phyloP scores from a whole-genome alignment of 2,888 invertebrate genomes.

The Cheilosia urbana region DNA sequence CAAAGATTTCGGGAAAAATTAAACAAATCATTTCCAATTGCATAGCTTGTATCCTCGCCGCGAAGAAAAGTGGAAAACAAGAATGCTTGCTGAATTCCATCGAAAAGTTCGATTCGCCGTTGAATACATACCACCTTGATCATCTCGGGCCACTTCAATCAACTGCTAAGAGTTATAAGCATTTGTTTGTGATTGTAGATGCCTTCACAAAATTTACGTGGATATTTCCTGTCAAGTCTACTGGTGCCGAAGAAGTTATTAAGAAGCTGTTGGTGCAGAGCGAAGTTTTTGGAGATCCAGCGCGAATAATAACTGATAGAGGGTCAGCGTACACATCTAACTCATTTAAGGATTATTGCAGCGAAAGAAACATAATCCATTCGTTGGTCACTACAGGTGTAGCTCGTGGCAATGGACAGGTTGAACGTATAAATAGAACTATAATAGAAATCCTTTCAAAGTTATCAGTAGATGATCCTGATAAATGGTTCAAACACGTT shows the following conservation, averaged over 20 bases:
- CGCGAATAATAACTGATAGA: slow-evolving; percentile 16
- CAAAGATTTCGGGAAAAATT: slow-evolving; percentile 16
- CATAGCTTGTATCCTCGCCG: slow-evolving; percentile 19
- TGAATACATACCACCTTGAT: slow-evolving; percentile 79
- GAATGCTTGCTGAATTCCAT: slow-evolving; percentile 78
- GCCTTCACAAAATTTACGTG: slow-evolving; percentile 30
- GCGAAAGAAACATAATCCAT: slow-evolving; percentile 8
- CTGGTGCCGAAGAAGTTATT: slow-evolving; percentile 4
- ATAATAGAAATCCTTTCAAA: slow-evolving; percentile 53
- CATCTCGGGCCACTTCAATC: slow-evolving; percentile 79
- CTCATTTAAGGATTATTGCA: slow-evolving; percentile 23
- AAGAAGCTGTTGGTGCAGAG: slow-evolving; percentile 10
- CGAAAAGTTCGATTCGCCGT: slow-evolving; percentile 78
- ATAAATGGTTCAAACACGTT: slow-evolving; percentile 77
- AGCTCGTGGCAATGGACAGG: slow-evolving; percentile 33
- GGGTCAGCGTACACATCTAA: slow-evolving; percentile 37
- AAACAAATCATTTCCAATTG: slow-evolving; percentile 14
- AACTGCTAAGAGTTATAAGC: slow-evolving; percentile 64
- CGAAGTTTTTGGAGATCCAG: slow-evolving; percentile 38
- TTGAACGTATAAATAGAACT: slow-evolving; percentile 25
- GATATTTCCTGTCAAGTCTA: slow-evolving; percentile 32
- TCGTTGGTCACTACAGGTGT: slow-evolving; percentile 22
- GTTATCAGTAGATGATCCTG: slow-evolving; percentile 19
- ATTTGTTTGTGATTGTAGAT: slow-evolving; percentile 50
- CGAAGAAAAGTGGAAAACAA: slow-evolving; percentile 9